Conservation (phyloP, 2,113 vertebrate genomes). For the Gymnorhina tibicen region DNA sequence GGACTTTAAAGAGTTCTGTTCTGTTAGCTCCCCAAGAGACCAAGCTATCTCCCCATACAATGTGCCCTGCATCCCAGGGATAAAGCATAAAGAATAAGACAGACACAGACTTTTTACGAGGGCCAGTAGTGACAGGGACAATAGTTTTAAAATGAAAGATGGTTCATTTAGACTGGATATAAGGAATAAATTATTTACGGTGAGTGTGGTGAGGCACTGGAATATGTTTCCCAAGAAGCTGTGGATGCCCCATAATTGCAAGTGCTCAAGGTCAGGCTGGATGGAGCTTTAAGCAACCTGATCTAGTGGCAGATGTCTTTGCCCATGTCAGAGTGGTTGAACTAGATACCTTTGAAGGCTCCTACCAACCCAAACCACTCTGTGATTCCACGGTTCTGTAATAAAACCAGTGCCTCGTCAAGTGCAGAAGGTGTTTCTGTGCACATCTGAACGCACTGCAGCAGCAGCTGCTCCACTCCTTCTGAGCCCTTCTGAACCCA, state of each 20-base stretch:
- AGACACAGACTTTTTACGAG: not conserved
- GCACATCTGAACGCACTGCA: not conserved
- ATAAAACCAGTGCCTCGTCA: not conserved
- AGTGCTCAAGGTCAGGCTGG: not conserved
- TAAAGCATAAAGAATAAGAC: not conserved
- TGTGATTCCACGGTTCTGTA: accelerated
- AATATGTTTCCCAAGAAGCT: not conserved
- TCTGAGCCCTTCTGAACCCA: not conserved
- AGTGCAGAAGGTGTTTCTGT: not conserved
- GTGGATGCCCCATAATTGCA: not conserved
- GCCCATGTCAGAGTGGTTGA: not conserved
- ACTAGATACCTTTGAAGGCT: not conserved
- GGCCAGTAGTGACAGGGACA: not conserved
- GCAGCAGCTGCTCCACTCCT: not conserved
- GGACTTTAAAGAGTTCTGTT: not conserved
- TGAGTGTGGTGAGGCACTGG: not conserved
- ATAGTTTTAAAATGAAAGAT: not conserved
- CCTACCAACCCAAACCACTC: not conserved
- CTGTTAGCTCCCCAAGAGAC: not conserved
- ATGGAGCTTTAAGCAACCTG: not conserved
- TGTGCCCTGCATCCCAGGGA: not conserved
- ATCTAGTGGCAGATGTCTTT: not conserved
- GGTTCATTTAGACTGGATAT: not conserved
- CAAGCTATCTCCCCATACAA: no score
- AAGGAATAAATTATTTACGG: not conserved